Evolutionary conservation across 2,113 vertebrate genomes (phyloP).

Genomic region (Pseudois nayaur): DNA sequence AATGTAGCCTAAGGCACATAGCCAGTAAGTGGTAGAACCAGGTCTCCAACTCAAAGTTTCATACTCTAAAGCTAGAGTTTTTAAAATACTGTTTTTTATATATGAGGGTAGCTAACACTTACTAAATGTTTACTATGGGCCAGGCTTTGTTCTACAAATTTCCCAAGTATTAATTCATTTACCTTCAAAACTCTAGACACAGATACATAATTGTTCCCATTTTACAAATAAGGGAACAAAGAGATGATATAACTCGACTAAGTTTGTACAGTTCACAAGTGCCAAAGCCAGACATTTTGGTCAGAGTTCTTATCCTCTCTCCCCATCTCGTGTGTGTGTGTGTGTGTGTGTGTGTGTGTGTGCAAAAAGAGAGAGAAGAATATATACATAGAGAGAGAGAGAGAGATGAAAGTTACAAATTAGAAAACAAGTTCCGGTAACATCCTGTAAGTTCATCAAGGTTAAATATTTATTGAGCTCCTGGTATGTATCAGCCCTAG

Average conservation of each 20-base stretch:
- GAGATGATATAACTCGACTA: neutral
- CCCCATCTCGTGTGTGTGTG: neutral
- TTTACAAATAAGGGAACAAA: neutral
- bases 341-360: neutral
- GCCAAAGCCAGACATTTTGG: neutral
- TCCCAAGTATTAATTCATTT: neutral
- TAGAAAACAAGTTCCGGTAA: neutral
- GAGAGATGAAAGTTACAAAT: neutral
- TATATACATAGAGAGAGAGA: accelerated
- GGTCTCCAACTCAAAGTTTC: neutral
- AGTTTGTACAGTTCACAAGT: neutral
- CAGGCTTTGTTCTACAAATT: neutral
- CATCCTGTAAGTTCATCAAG: neutral
- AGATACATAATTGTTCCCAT: neutral
- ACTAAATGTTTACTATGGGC: neutral
- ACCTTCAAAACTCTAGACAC: neutral
- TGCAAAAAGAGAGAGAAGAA: neutral
- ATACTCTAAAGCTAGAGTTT: neutral
- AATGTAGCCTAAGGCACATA: neutral
- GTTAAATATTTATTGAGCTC: neutral
- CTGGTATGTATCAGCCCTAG: neutral
- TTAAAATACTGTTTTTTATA: neutral
- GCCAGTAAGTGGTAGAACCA: neutral
- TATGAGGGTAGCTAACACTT: neutral
- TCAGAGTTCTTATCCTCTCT: neutral